Evolutionary conservation across 1,140 invertebrate species (phyloP).

Genomic region (Aplysia californica): DNA sequence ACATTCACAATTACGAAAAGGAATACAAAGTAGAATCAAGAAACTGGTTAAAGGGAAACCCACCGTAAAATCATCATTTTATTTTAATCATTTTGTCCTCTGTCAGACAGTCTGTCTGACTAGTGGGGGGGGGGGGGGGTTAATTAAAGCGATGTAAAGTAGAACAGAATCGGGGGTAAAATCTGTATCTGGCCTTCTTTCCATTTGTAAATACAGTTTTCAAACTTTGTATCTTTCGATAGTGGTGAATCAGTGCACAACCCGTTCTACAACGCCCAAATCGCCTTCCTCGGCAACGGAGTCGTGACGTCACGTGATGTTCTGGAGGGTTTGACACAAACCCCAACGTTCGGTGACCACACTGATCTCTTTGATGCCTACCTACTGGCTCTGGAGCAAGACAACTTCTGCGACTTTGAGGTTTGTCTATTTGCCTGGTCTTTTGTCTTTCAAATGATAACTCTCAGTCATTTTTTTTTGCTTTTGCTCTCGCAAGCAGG

Average conservation of each 20-base stretch:
- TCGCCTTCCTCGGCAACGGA: constrained; percentile 26
- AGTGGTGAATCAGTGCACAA: constrained; percentile 10
- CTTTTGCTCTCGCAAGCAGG: no score
- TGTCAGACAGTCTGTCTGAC: no score
- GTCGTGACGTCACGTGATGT: constrained; percentile 14
- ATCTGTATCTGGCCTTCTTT: no score
- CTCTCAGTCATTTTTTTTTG: no score
- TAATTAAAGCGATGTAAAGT: no score
- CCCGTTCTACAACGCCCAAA: constrained; percentile 34
- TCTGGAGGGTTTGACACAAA: constrained; percentile 11
- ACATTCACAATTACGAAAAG: no score
- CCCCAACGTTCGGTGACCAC: constrained; percentile 31
- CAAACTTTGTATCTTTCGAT: neutral
- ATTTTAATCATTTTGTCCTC: neutral
- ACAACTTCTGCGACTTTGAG: constrained; percentile 43
- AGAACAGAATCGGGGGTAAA: no score
- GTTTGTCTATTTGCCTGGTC: no score
- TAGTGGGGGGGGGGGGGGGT: no score
- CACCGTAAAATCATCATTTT: neutral
- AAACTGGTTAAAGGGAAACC: neutral
- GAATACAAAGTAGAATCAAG: no score
- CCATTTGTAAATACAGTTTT: no score
- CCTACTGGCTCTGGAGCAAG: constrained; percentile 40
- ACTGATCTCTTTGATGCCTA: constrained; percentile 33
- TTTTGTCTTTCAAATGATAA: no score